Evolutionary conservation across 2,888 invertebrate genomes (phyloP), one percentile per base, ranked within the genome.

Genomic region (Molorchus minor): DNA sequence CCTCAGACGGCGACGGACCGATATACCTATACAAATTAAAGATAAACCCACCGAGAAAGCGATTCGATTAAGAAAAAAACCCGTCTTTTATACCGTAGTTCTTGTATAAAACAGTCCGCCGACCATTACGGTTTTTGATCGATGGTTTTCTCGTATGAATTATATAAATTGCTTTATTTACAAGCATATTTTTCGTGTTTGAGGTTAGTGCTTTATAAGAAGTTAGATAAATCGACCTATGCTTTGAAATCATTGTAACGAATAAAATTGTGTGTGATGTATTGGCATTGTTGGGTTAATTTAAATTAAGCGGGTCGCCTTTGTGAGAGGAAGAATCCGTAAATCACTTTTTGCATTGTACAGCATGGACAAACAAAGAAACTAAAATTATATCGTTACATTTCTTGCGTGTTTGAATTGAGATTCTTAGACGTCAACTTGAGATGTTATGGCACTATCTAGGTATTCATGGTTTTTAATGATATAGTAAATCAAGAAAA

Each of bases 51-150:
- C 30, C 29, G 45, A 54, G 45, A 54, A 54, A 54, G 36, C 44
- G 44, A 54, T 54, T 54, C 44, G n/a, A n/a, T n/a, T n/a, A n/a
- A n/a, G n/a, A n/a, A n/a, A 19, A 44, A 52, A 54, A 54, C 54
- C 54, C 36, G 45, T 54, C 54, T 21, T 49, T 36, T 44, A 54
- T 54, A 45, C 35, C 15, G 35, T 46, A n/a, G 57, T 68, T 70
- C 66, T 68, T 68, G 65, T 65, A 64, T 64, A 66, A 69, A 67
- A 57, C 56, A 46, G 57, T 65, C 60, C 49, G 64, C 70, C 70
- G 70, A 64, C 68, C 60, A 67, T 70, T 67, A 65, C 64, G 55
- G 56, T 58, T 62, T 68, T 70, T 70, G 68, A 70, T 70, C 63
- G 66, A 70, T 66, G 67, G 59, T 62, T 52, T 54, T 57, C 58